Evolutionary conservation across 2,113 vertebrate species (phyloP).

Genomic region (Hemichromis elongatus): DNA sequence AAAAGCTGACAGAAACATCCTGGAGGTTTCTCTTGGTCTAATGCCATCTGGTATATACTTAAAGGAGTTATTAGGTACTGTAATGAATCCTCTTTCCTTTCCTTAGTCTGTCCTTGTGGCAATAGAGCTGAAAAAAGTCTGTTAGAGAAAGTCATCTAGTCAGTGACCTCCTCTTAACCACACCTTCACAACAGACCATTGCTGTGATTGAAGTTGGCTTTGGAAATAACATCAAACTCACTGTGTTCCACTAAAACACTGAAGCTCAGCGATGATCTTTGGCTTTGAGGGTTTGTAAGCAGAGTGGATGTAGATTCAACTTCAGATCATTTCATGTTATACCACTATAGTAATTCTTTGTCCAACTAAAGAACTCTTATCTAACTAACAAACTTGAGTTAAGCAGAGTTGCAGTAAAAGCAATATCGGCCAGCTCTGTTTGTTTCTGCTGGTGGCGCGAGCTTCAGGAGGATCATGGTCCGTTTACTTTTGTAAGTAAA

Average conservation of each 20-base stretch:
- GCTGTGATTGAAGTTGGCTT: not conserved
- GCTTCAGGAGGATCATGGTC: fast-evolving
- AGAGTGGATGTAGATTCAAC: not conserved
- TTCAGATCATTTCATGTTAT: not conserved
- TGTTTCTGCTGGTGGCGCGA: not conserved
- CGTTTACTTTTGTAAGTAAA: not conserved
- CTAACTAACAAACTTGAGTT: not conserved
- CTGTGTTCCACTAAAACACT: not conserved
- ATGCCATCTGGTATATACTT: not conserved
- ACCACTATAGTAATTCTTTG: not conserved
- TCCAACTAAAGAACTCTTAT: not conserved
- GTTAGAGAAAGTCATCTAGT: not conserved
- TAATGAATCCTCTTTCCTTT: not conserved
- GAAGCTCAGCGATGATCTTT: not conserved
- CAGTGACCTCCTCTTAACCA: not conserved
- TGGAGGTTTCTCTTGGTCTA: not conserved
- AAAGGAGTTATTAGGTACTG: not conserved
- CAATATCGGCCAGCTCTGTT: not conserved
- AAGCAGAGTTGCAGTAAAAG: not conserved
- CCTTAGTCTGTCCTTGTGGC: not conserved
- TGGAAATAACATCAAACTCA: too few relatives aligned
- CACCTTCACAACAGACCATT: not conserved
- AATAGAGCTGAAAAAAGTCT: not conserved
- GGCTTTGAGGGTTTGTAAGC: not conserved
- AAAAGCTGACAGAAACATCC: not conserved